Evolutionary conservation across 2,888 invertebrate genomes (phyloP).

Genomic region (Trachelus tabidus): DNA sequence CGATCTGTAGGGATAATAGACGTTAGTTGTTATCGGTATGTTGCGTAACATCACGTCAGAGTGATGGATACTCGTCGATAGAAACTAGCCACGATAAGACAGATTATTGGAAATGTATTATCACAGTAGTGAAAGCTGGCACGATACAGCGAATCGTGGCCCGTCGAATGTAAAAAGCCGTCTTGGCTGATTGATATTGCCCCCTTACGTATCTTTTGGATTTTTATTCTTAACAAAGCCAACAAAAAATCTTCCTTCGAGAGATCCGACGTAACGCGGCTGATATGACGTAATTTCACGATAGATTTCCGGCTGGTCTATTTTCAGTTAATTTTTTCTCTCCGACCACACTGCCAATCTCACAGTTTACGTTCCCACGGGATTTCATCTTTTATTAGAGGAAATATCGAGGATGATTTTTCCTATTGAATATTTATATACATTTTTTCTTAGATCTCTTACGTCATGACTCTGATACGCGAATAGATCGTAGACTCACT

Average conservation of each 20-base stretch:
- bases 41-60: background rate
- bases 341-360: too few species aligned
- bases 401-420: slow-evolving; percentile 37
- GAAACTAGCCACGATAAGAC: background rate
- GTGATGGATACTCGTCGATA: background rate
- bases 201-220: background rate
- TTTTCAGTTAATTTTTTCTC: background rate
- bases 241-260: background rate
- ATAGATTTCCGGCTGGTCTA: background rate
- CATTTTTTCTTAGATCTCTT: background rate
- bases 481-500: background rate
- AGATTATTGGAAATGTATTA: background rate
- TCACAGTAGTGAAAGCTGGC: background rate
- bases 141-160: background rate
- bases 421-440: slow-evolving; percentile 9
- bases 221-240: background rate
- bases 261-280: background rate
- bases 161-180: background rate
- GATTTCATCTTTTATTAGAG: background rate
- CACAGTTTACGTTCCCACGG: too few species aligned
- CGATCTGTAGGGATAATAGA: background rate
- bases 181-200: too few species aligned
- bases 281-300: background rate
- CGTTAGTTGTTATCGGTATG: background rate
- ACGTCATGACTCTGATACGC: background rate